Conservation (phyloP, 2,888 invertebrate genomes). For the Apotomis betuletana region DNA sequence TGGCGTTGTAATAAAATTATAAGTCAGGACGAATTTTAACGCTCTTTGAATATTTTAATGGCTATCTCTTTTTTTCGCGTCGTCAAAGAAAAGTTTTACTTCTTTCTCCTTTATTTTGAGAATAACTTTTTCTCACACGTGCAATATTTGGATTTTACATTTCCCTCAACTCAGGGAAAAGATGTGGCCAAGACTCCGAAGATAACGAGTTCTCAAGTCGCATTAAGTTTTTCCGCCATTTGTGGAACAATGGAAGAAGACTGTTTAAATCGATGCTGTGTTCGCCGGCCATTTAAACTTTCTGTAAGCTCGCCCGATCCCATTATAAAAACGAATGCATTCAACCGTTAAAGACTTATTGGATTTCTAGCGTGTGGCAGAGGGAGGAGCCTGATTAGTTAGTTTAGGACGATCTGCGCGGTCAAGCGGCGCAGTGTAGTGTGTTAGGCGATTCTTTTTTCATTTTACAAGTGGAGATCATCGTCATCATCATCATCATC, state of each 20-base stretch:
- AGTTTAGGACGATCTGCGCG: neutral
- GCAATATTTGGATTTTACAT: neutral
- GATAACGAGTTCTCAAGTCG: constrained; percentile 31
- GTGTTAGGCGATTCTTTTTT: no score
- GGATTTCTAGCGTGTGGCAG: constrained; percentile 22
- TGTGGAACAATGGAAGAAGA: constrained; percentile 24
- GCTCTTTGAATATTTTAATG: no score
- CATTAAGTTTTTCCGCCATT: constrained; percentile 29
- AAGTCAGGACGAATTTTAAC: no score
- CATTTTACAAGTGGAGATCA: no score
- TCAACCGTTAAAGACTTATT: constrained; percentile 39
- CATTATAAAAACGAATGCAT: constrained; percentile 39
- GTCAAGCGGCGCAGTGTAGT: no score
- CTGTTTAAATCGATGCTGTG: constrained; percentile 30
- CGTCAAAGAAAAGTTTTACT: no score
- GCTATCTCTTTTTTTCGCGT: no score
- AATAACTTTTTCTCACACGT: neutral
- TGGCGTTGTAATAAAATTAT: no score
- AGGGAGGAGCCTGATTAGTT: constrained; percentile 3
- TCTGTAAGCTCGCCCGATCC: constrained; percentile 34
- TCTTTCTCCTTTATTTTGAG: no score
- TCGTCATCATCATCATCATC: no score
- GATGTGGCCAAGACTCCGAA: neutral
- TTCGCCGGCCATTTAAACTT: constrained; percentile 34
- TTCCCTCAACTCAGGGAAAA: neutral